Percentiles rank a stretch among this genome's conserved stretches.
phyloP scores from a whole-genome alignment of 2,113 vertebrate species.

The Notothenia rossii region DNA sequence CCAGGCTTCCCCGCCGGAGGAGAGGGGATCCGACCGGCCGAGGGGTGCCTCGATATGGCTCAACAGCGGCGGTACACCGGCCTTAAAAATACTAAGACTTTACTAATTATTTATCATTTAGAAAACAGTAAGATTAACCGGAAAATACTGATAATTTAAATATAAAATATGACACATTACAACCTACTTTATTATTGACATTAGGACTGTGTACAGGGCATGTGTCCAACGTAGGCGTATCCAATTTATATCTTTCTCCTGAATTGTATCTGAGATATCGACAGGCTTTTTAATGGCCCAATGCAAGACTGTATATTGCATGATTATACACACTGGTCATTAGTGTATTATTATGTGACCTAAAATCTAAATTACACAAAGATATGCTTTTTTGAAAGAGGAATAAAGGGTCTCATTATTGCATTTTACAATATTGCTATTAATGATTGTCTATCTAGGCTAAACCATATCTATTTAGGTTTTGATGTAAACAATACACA shows the following conservation, averaged over 20 bases:
- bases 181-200: too few species aligned
- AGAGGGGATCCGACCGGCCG: constrained; percentile 7
- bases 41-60: background rate
- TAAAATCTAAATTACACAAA: background rate
- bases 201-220: too few species aligned
- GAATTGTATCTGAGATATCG: too few species aligned
- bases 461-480: too few species aligned
- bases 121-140: background rate
- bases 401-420: background rate
- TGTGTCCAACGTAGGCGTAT: background rate
- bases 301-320: background rate
- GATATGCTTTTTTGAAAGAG: background rate
- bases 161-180: too few species aligned
- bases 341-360: too few species aligned
- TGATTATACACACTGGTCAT: background rate
- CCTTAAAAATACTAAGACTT: background rate
- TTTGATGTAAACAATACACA: background rate
- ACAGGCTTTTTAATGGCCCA: background rate
- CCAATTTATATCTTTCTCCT: background rate
- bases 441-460: background rate
- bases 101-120: background rate
- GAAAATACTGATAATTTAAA: background rate
- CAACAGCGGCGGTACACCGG: background rate
- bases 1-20: constrained; percentile 19
- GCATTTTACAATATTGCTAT: background rate